Conservation (phyloP, 1,140 invertebrate genomes). For the Gerris buenoi region DNA sequence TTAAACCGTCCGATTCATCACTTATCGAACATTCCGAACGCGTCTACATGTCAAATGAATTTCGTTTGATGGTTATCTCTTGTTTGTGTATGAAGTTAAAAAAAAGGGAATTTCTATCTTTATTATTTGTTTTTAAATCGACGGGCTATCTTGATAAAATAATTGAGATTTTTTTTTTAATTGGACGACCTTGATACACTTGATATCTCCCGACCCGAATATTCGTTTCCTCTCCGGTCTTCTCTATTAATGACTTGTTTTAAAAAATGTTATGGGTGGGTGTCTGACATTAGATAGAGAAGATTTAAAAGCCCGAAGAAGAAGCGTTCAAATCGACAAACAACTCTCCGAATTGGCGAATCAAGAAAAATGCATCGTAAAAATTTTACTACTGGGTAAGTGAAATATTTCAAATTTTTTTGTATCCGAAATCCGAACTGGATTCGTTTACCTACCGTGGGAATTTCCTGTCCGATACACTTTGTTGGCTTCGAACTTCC, state of each 20-base stretch:
- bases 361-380: constrained; percentile 34
- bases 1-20: no score
- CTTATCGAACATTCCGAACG: no score
- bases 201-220: no score
- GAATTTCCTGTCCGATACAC: no score
- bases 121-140: background rate
- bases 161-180: no score
- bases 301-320: constrained; percentile 31
- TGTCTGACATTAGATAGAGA: constrained; percentile 36
- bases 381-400: constrained; percentile 35
- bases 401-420: background rate
- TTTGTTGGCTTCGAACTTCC: no score
- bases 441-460: no score
- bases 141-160: background rate
- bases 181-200: no score
- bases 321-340: constrained; percentile 35
- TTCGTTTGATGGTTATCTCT: background rate
- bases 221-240: no score
- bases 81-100: background rate
- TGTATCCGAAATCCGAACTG: background rate
- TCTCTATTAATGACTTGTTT: no score
- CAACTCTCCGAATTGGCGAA: constrained; percentile 32
- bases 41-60: no score
- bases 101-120: background rate
- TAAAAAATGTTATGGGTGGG: no score